Conservation (phyloP, 2,888 invertebrate genomes). For the Strigamia crassipes region DNA sequence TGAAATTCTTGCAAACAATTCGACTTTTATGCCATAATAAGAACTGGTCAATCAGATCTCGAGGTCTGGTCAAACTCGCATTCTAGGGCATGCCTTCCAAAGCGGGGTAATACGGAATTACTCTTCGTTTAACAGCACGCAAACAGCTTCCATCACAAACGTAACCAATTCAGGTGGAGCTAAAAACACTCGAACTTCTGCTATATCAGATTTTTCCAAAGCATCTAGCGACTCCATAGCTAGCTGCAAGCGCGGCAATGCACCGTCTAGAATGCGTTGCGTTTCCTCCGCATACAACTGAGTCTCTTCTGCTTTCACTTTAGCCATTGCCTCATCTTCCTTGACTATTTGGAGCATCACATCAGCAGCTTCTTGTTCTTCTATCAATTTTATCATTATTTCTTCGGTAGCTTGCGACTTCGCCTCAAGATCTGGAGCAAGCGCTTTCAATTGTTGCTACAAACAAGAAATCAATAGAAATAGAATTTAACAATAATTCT, state of each 20-base stretch:
- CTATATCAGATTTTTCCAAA: slow-evolving; percentile 86
- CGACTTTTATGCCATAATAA: too few relatives aligned
- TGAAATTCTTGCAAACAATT: too few relatives aligned
- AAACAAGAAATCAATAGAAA: not conserved
- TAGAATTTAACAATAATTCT: not conserved
- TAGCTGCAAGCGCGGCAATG: not conserved
- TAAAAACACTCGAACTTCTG: slow-evolving; percentile 84
- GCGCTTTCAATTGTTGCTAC: slow-evolving; percentile 75
- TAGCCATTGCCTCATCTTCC: slow-evolving; percentile 81
- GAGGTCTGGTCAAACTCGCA: too few relatives aligned
- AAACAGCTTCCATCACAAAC: slow-evolving; percentile 91
- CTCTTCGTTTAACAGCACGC: slow-evolving; percentile 81
- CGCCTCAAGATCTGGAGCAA: slow-evolving; percentile 78
- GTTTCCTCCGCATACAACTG: slow-evolving; percentile 80
- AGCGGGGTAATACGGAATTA: too few relatives aligned
- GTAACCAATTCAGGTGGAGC: slow-evolving; percentile 85
- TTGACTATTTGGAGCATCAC: slow-evolving; percentile 67
- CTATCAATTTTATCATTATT: slow-evolving; percentile 74
- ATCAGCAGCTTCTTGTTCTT: slow-evolving; percentile 81
- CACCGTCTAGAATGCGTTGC: slow-evolving; percentile 61
- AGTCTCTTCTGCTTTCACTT: slow-evolving; percentile 84
- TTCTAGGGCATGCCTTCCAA: too few relatives aligned
- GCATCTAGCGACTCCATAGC: slow-evolving; percentile 80
- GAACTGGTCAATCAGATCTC: too few relatives aligned
- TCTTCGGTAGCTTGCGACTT: slow-evolving; percentile 77